Evolutionary conservation across 2,888 invertebrate species (phyloP), one percentile per base, ranked within the genome.

Genomic region (Loripinus fragilis): DNA sequence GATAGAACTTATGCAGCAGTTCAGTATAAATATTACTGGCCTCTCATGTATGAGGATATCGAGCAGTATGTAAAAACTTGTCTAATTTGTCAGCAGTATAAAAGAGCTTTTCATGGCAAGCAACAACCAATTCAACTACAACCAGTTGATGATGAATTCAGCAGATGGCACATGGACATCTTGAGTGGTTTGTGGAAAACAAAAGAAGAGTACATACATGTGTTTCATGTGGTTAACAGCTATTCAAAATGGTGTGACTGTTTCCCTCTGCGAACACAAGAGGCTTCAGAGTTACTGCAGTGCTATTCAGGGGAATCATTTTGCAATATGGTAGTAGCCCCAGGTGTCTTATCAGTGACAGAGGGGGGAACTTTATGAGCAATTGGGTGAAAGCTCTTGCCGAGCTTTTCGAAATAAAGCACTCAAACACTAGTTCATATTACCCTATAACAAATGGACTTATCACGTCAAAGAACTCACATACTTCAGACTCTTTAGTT

Each of bases 21-120:
- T n/a, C 41, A 78, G 0, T 28, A 35, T 10, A 83, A 82, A 48
- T 85, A 80, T 38, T 84, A 35, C 66, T 87, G 85, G 85, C 84
- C 83, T 3, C 20, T n/a, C 17, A 83, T 83, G 80, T 83, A 77
- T 42, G 28, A 15, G n/a, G 78, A 85, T 55, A 66, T 72, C 2
- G 55, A 69, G 28, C 42, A 64, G 15, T 84, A 86, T 65, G 66
- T 75, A 5, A 38, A 70, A 38, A 74, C 80, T 10, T 87, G 84
- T 55, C 71, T 78, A 38, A 23, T 25, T 0, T 86, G 85, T 45
- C 85, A 85, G 50, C 50, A 69, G 42, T 42, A 72, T 1, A 87
- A 84, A 45, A 28, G 74, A 2, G 45, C 48, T 28, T n/a, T 65
- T 5, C 64, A 79, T 38, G 17, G 17, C 0, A 76, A 71, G 30